A percentile compares a stretch with the other conserved stretches of the same genome.
phyloP scores from a whole-genome alignment of 2,888 invertebrate genomes.

The Calliphora vomitoria region DNA sequence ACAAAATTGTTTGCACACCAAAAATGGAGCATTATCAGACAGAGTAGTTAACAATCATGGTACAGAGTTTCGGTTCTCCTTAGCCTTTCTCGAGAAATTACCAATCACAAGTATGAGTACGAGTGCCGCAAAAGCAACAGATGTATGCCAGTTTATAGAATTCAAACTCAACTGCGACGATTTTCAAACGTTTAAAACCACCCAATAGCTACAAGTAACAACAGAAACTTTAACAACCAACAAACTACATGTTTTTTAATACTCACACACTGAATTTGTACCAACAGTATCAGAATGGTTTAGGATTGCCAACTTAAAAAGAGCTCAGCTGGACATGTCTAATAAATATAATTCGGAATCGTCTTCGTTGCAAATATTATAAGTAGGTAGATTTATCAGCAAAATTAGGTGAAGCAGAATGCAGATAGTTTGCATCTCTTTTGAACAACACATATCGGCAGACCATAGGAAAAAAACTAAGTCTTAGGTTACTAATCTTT shows the following conservation, averaged over 20 bases:
- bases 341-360: no score
- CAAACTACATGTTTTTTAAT: slow-evolving; percentile 20
- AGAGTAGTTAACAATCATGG: slow-evolving; percentile 13
- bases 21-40: slow-evolving; percentile 71
- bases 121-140: slow-evolving; percentile 39
- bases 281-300: not conserved
- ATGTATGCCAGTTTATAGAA: slow-evolving; percentile 30
- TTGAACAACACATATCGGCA: no score
- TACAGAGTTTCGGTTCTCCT: slow-evolving; percentile 5
- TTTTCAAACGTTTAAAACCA: slow-evolving; percentile 48
- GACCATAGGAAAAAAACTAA: no score
- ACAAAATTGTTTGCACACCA: slow-evolving; percentile 71
- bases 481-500: no score
- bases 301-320: slow-evolving; percentile 44
- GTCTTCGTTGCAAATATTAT: no score
- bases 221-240: slow-evolving; percentile 27
- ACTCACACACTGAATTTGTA: slow-evolving; percentile 29
- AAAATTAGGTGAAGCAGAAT: no score
- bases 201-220: slow-evolving; percentile 38
- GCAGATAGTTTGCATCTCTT: no score
- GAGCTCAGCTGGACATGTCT: no score
- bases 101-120: slow-evolving; percentile 12
- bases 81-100: slow-evolving; percentile 12
- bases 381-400: no score
- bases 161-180: slow-evolving; percentile 22